Percentiles rank a stretch among this genome's conserved stretches.
Conservation (phyloP, 2,888 invertebrate genomes). For the Hypomecis punctinalis region DNA sequence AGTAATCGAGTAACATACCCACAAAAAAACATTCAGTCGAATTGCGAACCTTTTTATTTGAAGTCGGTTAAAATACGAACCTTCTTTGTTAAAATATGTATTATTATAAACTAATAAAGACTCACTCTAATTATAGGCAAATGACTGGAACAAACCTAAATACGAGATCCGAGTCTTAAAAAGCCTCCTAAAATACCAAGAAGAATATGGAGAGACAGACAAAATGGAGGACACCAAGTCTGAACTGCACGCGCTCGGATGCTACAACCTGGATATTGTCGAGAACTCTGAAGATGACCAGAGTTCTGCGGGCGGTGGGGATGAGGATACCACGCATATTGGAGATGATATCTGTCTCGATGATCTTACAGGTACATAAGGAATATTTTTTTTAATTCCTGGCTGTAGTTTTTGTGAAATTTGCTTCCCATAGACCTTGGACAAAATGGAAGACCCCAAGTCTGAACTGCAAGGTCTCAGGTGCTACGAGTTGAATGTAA, state of each 20-base stretch:
- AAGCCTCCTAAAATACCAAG: conserved; percentile 82
- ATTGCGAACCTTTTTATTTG: too few relatives aligned
- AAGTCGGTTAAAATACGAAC: too few relatives aligned
- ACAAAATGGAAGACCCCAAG: too few relatives aligned
- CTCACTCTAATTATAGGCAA: too few relatives aligned
- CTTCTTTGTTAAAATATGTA: too few relatives aligned
- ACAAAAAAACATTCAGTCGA: too few relatives aligned
- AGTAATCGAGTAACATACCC: too few relatives aligned
- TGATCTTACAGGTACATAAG: conserved; percentile 86
- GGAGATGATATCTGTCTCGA: conserved; percentile 90
- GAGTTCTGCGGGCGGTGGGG: conserved; percentile 76
- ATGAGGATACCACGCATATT: conserved; percentile 86
- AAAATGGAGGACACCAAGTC: conserved; percentile 82
- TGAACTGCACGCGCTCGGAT: conserved; percentile 77
- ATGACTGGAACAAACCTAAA: conserved; percentile 74
- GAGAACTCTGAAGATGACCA: conserved; percentile 81
- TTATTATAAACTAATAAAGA: too few relatives aligned
- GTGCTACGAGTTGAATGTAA: too few relatives aligned
- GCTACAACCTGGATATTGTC: conserved; percentile 72
- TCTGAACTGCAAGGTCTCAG: too few relatives aligned
- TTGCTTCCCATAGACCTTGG: too few relatives aligned
- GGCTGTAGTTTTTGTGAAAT: too few relatives aligned
- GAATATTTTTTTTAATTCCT: not conserved
- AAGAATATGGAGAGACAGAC: conserved; percentile 80
- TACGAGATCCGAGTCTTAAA: conserved; percentile 87